phyloP scores from a whole-genome alignment of 1,140 invertebrate species.

The Pollicipes pollicipes region DNA sequence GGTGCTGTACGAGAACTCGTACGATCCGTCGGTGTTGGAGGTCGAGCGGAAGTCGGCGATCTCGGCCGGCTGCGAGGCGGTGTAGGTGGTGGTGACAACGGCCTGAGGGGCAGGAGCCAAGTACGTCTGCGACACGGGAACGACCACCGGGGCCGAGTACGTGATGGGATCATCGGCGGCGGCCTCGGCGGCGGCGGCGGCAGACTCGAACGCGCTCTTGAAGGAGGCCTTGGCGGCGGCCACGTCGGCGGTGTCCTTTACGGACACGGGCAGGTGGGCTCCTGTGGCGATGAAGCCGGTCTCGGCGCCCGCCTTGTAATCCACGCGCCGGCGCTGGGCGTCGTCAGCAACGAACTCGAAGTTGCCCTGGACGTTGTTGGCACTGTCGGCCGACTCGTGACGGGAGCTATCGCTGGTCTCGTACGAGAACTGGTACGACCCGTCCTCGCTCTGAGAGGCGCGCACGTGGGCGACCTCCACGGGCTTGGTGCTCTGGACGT shows the following conservation, averaged over 20 bases:
- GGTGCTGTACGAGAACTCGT: no score
- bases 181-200: no score
- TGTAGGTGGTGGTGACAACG: no score
- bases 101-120: no score
- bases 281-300: neutral
- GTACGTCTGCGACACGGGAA: no score
- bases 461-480: no score
- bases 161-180: no score
- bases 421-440: neutral
- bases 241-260: neutral
- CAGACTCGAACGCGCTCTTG: neutral
- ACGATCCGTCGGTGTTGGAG: no score
- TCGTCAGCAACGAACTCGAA: constrained; percentile 2
- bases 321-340: neutral
- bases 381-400: neutral
- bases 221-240: neutral
- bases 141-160: no score
- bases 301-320: neutral
- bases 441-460: neutral
- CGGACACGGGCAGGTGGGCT: neutral
- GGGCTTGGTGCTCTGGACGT: neutral
- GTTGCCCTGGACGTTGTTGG: neutral
- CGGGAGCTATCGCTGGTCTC: neutral
- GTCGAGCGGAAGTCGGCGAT: no score
- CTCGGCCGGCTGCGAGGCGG: no score